Evolutionary conservation across 2,888 invertebrate genomes (phyloP).

Genomic region (Rhagonycha fulva): DNA sequence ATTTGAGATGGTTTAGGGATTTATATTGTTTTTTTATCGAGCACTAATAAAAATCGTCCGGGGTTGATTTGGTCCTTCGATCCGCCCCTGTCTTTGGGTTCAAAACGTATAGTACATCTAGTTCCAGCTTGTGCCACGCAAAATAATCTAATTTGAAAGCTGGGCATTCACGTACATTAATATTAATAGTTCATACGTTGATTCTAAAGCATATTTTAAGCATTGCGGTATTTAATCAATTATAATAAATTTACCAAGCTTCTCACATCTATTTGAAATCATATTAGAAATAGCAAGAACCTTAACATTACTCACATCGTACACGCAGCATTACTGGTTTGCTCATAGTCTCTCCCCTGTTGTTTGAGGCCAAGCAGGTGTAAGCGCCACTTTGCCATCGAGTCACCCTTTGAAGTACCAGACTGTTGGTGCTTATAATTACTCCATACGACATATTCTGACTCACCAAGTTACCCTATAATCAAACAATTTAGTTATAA

Average conservation of each 20-base stretch:
- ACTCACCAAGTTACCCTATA: conserved; percentile 73
- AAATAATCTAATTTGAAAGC: neutral
- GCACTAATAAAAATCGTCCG: neutral
- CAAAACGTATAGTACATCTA: neutral
- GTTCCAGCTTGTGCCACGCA: neutral
- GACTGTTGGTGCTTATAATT: conserved; percentile 85
- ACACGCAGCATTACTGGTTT: conserved; percentile 77
- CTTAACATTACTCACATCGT: conserved; percentile 70
- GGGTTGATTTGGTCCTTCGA: neutral
- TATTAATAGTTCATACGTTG: neutral
- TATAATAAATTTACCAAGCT: neutral
- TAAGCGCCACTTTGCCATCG: conserved; percentile 83
- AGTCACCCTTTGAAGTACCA: conserved; percentile 83
- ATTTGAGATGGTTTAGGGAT: neutral
- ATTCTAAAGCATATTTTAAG: neutral
- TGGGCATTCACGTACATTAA: neutral
- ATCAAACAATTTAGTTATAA: conserved; percentile 30
- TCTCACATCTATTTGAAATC: neutral
- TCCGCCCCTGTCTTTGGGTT: neutral
- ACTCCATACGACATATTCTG: conserved; percentile 85
- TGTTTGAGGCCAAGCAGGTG: conserved; percentile 82
- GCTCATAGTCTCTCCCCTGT: conserved; percentile 80
- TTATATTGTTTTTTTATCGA: neutral
- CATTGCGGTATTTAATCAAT: neutral
- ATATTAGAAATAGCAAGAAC: neutral